Evolutionary conservation across 2,888 invertebrate genomes (phyloP).

Genomic region (Asteroscopus sphinx): DNA sequence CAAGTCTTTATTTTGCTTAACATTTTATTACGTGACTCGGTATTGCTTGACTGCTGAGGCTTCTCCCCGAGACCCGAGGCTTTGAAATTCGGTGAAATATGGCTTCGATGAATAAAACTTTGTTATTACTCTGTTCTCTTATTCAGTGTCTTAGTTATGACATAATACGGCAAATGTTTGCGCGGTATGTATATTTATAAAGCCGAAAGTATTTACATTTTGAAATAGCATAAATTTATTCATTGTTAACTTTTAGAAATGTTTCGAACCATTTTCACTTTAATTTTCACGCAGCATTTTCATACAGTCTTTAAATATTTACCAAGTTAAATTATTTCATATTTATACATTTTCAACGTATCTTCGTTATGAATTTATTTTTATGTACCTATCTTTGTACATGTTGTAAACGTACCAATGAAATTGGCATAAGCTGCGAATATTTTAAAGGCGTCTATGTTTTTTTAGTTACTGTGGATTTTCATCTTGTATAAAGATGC

Average conservation of each 20-base stretch:
- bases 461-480: too few relatives aligned
- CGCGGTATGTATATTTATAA: conserved; percentile 1
- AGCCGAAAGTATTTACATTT: conserved; percentile 6
- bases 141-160: conserved; percentile 21
- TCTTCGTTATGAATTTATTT: too few relatives aligned
- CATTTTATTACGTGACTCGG: conserved; percentile 52
- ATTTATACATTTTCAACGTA: too few relatives aligned
- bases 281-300: too few relatives aligned
- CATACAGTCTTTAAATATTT: too few relatives aligned
- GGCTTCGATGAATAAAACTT: conserved; percentile 34
- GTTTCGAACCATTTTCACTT: not conserved
- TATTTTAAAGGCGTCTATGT: too few relatives aligned
- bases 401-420: too few relatives aligned
- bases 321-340: too few relatives aligned
- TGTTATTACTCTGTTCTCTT: conserved; percentile 17
- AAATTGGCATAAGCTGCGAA: too few relatives aligned
- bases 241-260: too few relatives aligned
- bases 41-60: conserved; percentile 25
- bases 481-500: too few relatives aligned
- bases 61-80: conserved; percentile 7
- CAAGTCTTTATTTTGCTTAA: conserved; percentile 47
- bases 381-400: too few relatives aligned
- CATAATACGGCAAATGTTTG: conserved; percentile 16
- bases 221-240: not conserved
- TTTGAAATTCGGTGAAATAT: conserved; percentile 31